These are phyloP conservation scores for Melitaea cinxia DNA, from an alignment of 1,140 invertebrate species.

Conservation along the genomic window DNA sequence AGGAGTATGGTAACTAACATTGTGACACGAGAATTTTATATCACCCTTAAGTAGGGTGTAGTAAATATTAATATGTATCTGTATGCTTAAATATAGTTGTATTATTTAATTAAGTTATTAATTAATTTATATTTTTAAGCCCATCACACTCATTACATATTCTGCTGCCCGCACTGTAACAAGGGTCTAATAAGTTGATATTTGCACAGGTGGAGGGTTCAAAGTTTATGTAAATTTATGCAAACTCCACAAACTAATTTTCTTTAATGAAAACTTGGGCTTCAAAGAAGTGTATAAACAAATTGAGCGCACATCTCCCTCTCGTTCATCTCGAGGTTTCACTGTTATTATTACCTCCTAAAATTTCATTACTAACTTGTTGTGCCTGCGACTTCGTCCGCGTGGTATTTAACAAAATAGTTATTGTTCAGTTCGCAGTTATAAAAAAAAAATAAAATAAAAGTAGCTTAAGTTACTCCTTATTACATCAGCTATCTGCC, in stretches of 20 bases:
- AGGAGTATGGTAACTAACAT: too few relatives aligned
- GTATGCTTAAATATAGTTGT: too few relatives aligned
- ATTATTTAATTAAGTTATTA: not conserved
- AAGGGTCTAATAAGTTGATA: constrained; percentile 26
- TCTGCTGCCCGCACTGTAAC: not conserved
- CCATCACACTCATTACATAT: constrained; percentile 17
- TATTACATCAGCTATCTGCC: too few relatives aligned
- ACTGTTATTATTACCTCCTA: not conserved
- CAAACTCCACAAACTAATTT: constrained; percentile 30
- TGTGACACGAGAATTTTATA: too few relatives aligned
- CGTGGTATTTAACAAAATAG: too few relatives aligned
- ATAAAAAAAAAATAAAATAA: too few relatives aligned
- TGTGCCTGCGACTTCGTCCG: too few relatives aligned
- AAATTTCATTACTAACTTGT: not conserved
- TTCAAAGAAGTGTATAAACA: constrained; percentile 21
- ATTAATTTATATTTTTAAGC: not conserved
- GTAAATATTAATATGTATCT: too few relatives aligned
- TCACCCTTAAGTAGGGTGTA: too few relatives aligned
- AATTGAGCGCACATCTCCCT: constrained; percentile 2
- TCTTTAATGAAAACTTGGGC: constrained; percentile 29
- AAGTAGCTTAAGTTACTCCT: too few relatives aligned
- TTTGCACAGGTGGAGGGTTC: constrained; percentile 27
- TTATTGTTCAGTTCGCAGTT: too few relatives aligned
- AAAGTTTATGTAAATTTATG: constrained; percentile 31
- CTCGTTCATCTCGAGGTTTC: not conserved